A percentile compares a stretch with the other conserved stretches of the same genome.
phyloP scores from a whole-genome alignment of 2,888 invertebrate species.

The Podabrus alpinus region DNA sequence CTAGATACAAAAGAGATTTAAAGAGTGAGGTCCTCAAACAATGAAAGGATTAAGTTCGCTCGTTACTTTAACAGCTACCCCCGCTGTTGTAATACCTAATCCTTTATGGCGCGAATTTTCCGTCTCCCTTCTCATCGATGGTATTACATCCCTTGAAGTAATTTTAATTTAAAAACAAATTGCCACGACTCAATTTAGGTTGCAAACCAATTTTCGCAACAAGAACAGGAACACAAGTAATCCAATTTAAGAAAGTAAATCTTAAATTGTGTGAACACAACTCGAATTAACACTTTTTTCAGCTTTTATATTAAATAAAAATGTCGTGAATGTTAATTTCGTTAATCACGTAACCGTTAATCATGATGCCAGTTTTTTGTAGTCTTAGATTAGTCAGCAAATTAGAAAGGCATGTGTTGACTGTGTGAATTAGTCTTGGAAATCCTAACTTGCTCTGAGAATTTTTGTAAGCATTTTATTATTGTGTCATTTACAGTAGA shows the following conservation, averaged over 20 bases:
- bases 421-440: not conserved
- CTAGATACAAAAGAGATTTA: not conserved
- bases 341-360: not conserved
- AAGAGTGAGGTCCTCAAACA: not conserved
- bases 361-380: not conserved
- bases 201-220: not conserved
- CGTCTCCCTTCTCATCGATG: not conserved
- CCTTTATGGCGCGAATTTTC: not conserved
- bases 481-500: not conserved
- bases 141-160: not conserved
- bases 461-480: not conserved
- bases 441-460: not conserved
- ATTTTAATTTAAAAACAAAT: not conserved
- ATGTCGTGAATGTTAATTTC: not conserved
- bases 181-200: not conserved
- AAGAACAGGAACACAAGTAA: not conserved
- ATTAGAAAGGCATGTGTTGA: slow-evolving; percentile 1
- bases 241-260: not conserved
- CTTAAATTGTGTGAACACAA: not conserved
- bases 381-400: not conserved
- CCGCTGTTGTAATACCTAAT: not conserved
- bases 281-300: not conserved
- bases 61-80: not conserved
- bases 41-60: not conserved
- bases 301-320: not conserved